Percentiles rank a stretch among this genome's conserved stretches.
phyloP scores from a whole-genome alignment of 2,888 invertebrate species.

The Didymodactylos carnosus region DNA sequence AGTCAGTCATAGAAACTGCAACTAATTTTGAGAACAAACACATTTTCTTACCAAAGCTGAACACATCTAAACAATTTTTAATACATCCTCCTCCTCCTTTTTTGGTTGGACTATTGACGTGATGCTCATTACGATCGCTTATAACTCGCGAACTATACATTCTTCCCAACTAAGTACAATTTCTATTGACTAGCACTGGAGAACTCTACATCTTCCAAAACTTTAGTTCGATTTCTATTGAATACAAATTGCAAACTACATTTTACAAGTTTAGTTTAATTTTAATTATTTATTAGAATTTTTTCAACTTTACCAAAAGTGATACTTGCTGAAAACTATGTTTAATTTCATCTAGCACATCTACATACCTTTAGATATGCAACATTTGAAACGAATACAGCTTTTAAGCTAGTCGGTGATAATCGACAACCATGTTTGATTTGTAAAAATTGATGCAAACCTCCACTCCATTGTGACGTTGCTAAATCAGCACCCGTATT shows the following conservation, averaged over 20 bases:
- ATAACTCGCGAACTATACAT: too few species aligned
- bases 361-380: constrained; percentile 9
- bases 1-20: not conserved
- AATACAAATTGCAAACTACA: too few species aligned
- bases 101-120: too few species aligned
- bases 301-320: not conserved
- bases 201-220: too few species aligned
- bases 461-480: constrained; percentile 17
- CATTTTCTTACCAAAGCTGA: not conserved
- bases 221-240: too few species aligned
- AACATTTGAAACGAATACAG: constrained; percentile 16
- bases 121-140: too few species aligned
- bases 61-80: not conserved
- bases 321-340: not conserved
- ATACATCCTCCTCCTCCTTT: too few species aligned
- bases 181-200: too few species aligned
- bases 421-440: constrained; percentile 16
- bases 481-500: constrained; percentile 16
- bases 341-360: too few species aligned
- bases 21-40: not conserved
- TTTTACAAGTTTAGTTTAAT: too few species aligned
- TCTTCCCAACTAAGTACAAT: too few species aligned
- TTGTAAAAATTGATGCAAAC: constrained; percentile 17
- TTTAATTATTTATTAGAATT: not conserved
- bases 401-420: constrained; percentile 8